These are phyloP conservation scores for Recurvirostra avosetta DNA, from an alignment of 2,113 vertebrate species.

Conservation along the genomic window DNA sequence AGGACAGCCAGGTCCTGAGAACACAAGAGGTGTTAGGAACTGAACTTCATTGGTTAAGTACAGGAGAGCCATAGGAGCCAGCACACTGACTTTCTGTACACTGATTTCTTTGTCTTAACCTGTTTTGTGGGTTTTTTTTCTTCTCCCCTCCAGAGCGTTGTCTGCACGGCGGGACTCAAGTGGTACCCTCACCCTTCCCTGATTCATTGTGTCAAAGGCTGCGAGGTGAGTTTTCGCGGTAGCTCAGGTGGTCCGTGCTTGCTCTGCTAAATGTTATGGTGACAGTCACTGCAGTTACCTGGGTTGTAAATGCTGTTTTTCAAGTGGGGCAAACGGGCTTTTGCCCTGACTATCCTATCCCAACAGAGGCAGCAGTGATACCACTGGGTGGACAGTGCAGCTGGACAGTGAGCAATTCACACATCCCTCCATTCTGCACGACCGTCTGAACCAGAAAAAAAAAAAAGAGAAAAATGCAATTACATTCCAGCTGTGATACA, in stretches of 20 bases:
- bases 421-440: background rate
- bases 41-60: slow-evolving; percentile 48
- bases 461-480: background rate
- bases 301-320: background rate
- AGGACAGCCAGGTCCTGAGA: slow-evolving; percentile 51
- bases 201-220: slow-evolving; percentile 95
- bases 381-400: background rate
- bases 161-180: slow-evolving; percentile 92
- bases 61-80: background rate
- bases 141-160: slow-evolving; percentile 80
- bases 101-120: slow-evolving; percentile 28
- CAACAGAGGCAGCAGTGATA: background rate
- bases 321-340: background rate
- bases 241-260: background rate
- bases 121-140: background rate
- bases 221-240: slow-evolving; percentile 81
- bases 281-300: background rate
- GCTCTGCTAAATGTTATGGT: background rate
- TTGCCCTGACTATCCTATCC: background rate
- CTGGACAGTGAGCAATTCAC: background rate
- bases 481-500: background rate
- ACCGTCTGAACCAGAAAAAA: background rate
- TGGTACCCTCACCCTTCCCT: slow-evolving; percentile 92
- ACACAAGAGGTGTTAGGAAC: slow-evolving; percentile 53
- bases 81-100: slow-evolving; percentile 1